Evolutionary conservation across 2,888 invertebrate genomes (phyloP), one percentile per base, ranked within the genome.

Genomic region (Ophioninae sp.): DNA sequence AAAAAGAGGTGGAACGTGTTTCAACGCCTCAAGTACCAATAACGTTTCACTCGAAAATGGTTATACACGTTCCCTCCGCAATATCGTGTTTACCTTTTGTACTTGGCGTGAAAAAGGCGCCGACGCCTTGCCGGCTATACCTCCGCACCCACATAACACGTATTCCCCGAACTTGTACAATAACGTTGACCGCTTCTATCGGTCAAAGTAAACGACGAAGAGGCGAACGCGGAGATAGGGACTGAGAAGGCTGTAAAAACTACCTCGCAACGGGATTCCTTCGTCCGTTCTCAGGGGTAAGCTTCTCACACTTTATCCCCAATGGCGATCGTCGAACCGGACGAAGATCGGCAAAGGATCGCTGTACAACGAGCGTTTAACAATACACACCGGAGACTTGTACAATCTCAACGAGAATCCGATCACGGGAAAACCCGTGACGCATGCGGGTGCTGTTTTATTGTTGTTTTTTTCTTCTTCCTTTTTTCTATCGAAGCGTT

Each of bases 341-440:
- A 83, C 75, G 74, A 50, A 37, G 17, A 67, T 17, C 50, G 50
- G 30, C 8, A 13, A 61, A 20, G 39, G 41, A n/a, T n/a, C 41
- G 23, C 8, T 17, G 8, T 21, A 7, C 17, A 21, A 8, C 5
- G 20, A 23, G 68, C 21, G 39, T 39, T 67, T 56, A 65, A n/a
- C 37, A 57, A 67, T n/a, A 70, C 57, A 56, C 21, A 50, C 20
- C 3, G 62, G 44, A 44, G 20, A 37, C 17, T 1, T 1, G 37
- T 39, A 41, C 39, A 65, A 65, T 20, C 37, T 7, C 10, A 17
- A 17, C 17, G 7, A 23, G 17, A 41, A 69, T n/a, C 17, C 20
- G 37, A 8, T 50, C 37, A 67, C 59, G 73, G 74, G 78, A 64
- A 81, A 84, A 76, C 79, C 70, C 83, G 81, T 81, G 83, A 81